Evolutionary conservation across 2,797 vertebrate species (phyloP).

Genomic region (Centropyge bicolor): DNA sequence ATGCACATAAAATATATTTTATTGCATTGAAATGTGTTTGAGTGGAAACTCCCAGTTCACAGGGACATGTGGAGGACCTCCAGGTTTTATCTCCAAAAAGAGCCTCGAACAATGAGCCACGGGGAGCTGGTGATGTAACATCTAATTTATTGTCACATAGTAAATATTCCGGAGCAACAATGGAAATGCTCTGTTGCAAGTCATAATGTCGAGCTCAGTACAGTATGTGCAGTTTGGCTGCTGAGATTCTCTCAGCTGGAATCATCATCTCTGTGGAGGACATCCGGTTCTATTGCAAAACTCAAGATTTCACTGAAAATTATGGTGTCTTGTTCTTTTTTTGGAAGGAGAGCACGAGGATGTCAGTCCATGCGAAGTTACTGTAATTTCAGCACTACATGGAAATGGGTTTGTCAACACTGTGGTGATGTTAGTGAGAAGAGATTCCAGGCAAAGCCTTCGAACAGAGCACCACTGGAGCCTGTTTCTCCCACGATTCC

Average conservation of each 20-base stretch:
- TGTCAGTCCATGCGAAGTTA: neutral
- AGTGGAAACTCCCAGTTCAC: neutral
- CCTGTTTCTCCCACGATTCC: constrained; percentile 72
- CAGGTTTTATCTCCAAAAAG: neutral
- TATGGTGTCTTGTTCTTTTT: neutral
- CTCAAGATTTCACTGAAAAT: constrained; percentile 6
- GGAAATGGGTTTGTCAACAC: neutral
- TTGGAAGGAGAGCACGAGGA: neutral
- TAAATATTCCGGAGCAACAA: constrained; percentile 43
- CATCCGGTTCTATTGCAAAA: constrained; percentile 14
- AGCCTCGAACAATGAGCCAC: neutral
- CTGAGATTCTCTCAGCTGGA: constrained; percentile 25
- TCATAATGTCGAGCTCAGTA: neutral
- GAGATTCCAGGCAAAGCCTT: constrained; percentile 17
- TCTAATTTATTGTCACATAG: neutral
- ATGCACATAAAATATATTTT: neutral
- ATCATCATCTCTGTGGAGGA: neutral
- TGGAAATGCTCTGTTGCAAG: constrained; percentile 30
- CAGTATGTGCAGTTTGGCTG: constrained; percentile 9
- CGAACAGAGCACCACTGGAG: constrained; percentile 61
- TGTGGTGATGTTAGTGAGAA: constrained; percentile 2
- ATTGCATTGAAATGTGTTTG: neutral
- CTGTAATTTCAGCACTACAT: constrained; percentile 1
- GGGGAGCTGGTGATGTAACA: neutral
- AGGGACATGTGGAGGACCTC: neutral